phyloP scores from a whole-genome alignment of 2,888 invertebrate genomes.

The Hyalella azteca region DNA sequence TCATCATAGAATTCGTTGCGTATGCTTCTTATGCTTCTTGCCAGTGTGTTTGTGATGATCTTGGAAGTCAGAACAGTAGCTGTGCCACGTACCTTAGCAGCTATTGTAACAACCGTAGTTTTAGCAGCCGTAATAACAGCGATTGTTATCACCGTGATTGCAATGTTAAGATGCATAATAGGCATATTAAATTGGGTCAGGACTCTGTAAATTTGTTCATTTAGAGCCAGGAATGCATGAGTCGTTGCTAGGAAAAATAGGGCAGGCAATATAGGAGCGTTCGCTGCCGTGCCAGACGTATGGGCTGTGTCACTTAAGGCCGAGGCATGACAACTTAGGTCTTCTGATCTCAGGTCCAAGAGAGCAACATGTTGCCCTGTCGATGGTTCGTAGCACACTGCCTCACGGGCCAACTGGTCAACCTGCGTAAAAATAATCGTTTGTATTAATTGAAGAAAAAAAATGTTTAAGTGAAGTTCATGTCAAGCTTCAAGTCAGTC shows the following conservation, averaged over 20 bases:
- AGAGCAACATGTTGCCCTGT: slow-evolving; percentile 71
- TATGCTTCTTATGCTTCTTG: no score
- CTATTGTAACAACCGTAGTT: no score
- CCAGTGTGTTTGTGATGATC: no score
- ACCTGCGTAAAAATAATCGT: slow-evolving; percentile 61
- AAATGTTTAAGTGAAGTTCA: not conserved
- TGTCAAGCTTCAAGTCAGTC: not conserved
- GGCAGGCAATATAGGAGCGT: not conserved
- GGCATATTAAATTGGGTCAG: no score
- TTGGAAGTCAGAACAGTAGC: no score
- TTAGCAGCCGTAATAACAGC: no score
- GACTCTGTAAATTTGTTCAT: not conserved
- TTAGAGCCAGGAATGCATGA: not conserved
- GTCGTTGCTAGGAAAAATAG: slow-evolving; percentile 2
- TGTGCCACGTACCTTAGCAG: no score
- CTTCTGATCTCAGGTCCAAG: slow-evolving; percentile 77
- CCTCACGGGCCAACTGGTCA: slow-evolving; percentile 70
- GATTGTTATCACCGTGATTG: no score
- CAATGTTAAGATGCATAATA: no score
- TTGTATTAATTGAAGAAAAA: not conserved
- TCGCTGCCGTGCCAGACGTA: slow-evolving; percentile 24
- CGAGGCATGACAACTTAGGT: slow-evolving; percentile 67
- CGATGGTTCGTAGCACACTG: slow-evolving; percentile 74
- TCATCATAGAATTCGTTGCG: no score
- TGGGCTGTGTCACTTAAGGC: slow-evolving; percentile 48